A percentile compares a stretch with the other conserved stretches of the same genome.
Conservation (phyloP, 30 jellyfish, hydroid and myxozoan species). For the Hydra vulgaris region DNA sequence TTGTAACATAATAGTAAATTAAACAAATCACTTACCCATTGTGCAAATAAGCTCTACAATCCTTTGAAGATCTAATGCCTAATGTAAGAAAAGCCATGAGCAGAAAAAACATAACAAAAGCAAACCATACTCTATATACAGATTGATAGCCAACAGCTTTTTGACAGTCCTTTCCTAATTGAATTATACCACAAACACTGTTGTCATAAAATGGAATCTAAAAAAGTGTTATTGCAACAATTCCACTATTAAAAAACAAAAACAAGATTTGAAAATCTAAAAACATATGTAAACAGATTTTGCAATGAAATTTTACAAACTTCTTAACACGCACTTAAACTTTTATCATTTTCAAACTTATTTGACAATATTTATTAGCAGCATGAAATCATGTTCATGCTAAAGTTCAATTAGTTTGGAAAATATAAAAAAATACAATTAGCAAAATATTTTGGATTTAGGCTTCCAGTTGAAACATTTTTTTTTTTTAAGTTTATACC, state of each 20-base stretch:
- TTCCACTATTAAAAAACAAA: background rate
- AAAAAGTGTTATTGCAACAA: no score
- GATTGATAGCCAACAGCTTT: slow-evolving; percentile 64
- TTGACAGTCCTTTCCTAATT: slow-evolving; percentile 43
- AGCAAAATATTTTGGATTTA: no score
- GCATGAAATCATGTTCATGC: no score
- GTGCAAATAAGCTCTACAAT: slow-evolving; percentile 62
- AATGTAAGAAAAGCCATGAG: slow-evolving; percentile 41
- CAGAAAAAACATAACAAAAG: slow-evolving; percentile 43
- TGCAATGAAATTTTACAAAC: no score
- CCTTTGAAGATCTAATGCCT: slow-evolving; percentile 65
- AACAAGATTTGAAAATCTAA: background rate
- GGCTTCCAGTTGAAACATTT: no score
- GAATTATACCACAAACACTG: slow-evolving; percentile 25
- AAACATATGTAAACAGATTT: background rate
- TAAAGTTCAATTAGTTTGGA: no score
- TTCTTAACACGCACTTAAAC: no score
- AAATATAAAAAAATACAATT: no score
- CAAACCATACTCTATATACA: slow-evolving; percentile 69
- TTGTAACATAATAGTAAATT: background rate
- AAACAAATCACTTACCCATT: slow-evolving; percentile 35
- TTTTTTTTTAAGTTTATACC: no score
- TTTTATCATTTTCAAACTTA: no score
- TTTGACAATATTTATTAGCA: no score
- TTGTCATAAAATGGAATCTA: slow-evolving; percentile 1